Percentiles rank a stretch among this genome's conserved stretches.
Evolutionary conservation across 1,140 invertebrate species (phyloP).

Genomic region (Anadara kagoshimensis): DNA sequence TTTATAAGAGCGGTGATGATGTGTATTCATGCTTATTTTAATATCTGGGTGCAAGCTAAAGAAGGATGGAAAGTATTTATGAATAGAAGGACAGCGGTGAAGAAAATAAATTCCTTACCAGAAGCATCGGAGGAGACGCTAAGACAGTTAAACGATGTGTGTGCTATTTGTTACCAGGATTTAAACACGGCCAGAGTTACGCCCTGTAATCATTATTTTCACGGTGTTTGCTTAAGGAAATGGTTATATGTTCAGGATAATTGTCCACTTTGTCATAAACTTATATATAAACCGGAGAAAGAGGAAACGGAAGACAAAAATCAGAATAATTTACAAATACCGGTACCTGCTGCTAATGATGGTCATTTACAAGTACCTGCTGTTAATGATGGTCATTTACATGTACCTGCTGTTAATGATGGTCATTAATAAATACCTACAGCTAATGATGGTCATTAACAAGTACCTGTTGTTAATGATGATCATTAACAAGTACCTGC

Average conservation of each 20-base stretch:
- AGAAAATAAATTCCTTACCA: slow-evolving; percentile 93
- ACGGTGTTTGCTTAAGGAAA: slow-evolving; percentile 95
- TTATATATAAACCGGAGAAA: slow-evolving; percentile 58
- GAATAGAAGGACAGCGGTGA: slow-evolving; percentile 88
- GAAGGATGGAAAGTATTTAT: slow-evolving; percentile 95
- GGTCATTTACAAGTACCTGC: no score
- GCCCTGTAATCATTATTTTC: slow-evolving; percentile 94
- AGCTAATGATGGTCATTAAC: no score
- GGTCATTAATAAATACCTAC: no score
- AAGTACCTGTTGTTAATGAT: no score
- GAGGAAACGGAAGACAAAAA: no score
- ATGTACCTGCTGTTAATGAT: no score
- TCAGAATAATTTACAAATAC: no score
- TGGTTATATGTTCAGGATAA: slow-evolving; percentile 91
- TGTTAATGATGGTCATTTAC: no score
- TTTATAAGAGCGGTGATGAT: slow-evolving; percentile 79
- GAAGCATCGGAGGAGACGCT: slow-evolving; percentile 88
- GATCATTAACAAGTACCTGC: no score
- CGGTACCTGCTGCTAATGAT: no score
- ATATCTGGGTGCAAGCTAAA: slow-evolving; percentile 95
- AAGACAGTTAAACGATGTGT: slow-evolving; percentile 87
- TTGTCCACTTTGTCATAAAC: slow-evolving; percentile 76
- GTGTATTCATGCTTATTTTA: slow-evolving; percentile 98
- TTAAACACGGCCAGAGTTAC: slow-evolving; percentile 93
- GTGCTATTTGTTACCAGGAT: slow-evolving; percentile 91